A percentile compares a stretch with the other conserved stretches of the same genome.
phyloP scores from a whole-genome alignment of 2,113 vertebrate species.

The Rafetus swinhoei region DNA sequence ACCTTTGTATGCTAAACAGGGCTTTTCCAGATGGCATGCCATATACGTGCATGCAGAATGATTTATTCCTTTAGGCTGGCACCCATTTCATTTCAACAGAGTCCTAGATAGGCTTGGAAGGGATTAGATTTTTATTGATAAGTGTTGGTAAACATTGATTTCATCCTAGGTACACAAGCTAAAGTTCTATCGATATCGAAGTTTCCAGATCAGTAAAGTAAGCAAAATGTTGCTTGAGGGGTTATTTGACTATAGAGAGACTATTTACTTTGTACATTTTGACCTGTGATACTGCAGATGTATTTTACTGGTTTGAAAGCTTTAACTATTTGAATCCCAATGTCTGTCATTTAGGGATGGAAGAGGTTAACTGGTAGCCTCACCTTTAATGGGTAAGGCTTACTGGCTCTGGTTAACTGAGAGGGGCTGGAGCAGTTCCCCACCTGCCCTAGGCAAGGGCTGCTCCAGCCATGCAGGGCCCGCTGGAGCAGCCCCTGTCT shows the following conservation, averaged over 20 bases:
- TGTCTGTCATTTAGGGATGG: neutral
- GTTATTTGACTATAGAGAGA: neutral
- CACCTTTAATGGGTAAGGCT: too few relatives aligned
- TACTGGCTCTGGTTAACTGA: too few relatives aligned
- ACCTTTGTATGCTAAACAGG: accelerated
- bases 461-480: too few relatives aligned
- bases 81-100: neutral
- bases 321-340: neutral
- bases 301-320: neutral
- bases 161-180: neutral
- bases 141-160: neutral
- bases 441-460: too few relatives aligned
- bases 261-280: neutral
- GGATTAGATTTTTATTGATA: neutral
- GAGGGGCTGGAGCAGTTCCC: too few relatives aligned
- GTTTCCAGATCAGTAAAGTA: neutral
- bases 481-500: too few relatives aligned
- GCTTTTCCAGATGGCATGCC: neutral
- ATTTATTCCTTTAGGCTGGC: neutral
- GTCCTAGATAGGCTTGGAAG: neutral
- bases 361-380: too few relatives aligned
- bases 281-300: neutral
- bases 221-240: neutral
- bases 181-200: neutral
- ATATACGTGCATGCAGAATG: accelerated